phyloP scores from a whole-genome alignment of 2,888 invertebrate genomes.

The Adelphocoris suturalis region DNA sequence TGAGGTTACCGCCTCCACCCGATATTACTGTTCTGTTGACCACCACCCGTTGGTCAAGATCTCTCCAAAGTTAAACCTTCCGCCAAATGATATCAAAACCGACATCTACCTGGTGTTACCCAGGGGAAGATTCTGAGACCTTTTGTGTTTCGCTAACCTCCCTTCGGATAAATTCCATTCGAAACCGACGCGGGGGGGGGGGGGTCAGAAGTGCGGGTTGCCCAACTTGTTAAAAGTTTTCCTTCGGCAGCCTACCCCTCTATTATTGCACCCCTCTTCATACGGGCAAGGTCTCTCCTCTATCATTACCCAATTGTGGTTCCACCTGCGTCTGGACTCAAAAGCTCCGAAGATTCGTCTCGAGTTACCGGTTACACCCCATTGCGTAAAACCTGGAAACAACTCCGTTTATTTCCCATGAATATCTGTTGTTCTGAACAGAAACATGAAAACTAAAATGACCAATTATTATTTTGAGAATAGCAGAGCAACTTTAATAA shows the following conservation, averaged over 20 bases:
- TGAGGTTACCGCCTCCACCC: conserved; percentile 42
- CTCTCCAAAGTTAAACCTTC: conserved; percentile 37
- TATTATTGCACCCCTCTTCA: conserved; percentile 51
- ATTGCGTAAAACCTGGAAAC: background rate
- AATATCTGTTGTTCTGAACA: no score
- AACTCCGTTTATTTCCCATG: background rate
- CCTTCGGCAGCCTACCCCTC: background rate
- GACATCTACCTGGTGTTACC: conserved; percentile 37
- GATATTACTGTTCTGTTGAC: conserved; percentile 49
- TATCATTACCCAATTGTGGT: conserved; percentile 51
- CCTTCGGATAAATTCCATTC: conserved; percentile 42
- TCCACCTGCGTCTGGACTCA: conserved; percentile 39
- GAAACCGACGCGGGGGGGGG: background rate
- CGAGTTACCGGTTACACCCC: background rate
- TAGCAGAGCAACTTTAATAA: no score
- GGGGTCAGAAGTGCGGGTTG: background rate
- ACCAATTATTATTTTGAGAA: no score
- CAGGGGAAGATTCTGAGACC: conserved; percentile 18
- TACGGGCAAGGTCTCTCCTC: conserved; percentile 16
- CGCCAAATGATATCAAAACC: conserved; percentile 28
- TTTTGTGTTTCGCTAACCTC: conserved; percentile 41
- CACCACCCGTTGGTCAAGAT: conserved; percentile 11
- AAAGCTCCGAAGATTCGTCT: conserved; percentile 19
- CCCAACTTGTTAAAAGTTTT: conserved; percentile 48
- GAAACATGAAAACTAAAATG: no score